Evolutionary conservation across 1,140 invertebrate species (phyloP), one percentile per base, ranked within the genome.

Genomic region (Zophobas morio): DNA sequence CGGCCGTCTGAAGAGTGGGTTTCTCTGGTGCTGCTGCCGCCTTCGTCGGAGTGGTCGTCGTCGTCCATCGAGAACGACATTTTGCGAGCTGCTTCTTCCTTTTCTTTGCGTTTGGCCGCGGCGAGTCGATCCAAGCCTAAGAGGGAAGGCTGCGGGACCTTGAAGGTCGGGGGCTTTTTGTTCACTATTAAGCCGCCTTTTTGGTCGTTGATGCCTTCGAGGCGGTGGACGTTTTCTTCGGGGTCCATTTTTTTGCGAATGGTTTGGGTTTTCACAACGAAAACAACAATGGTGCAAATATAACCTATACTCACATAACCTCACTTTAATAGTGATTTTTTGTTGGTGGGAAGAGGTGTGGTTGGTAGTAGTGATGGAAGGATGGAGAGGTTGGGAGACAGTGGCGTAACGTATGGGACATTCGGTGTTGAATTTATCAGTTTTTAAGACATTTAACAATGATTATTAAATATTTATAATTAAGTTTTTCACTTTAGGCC

Each of bases 61-160:
- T 91, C 91, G 56, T 89, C 89, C 53, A 91, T 90, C 83, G 89
- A 88, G 81, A 90, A 93, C 6, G 91, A 94, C 81, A 91, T 90
- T 82, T 94, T 86, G 2, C 88, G 86, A 32, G 91, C 89, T 47
- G 84, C 80, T 60, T 88, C 86, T 84, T 93, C 90, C 76, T 90
- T 90, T 82, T 94, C 91, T 81, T 88, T 89, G 5, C 93, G 88
- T 79, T 93, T 93, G 74, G 91, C 88, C 39, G 92, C 93, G 3
- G 97, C 96, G 70, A 99, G 86, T 86, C 93, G 94, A 85, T 99
- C 97, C 33, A 99, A 88, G 0, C 97, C 97, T 3, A 98, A 87
- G 6, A 95, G 83, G 0, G 96, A 98, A 6, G 89, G 88, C 81
- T 92, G 92, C 0, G 95, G 94, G 81, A 94, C 92, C 88, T 96